These are phyloP conservation scores for Coregonus sp. DNA, from an alignment of 2,797 vertebrate genomes.

Conservation along the genomic window DNA sequence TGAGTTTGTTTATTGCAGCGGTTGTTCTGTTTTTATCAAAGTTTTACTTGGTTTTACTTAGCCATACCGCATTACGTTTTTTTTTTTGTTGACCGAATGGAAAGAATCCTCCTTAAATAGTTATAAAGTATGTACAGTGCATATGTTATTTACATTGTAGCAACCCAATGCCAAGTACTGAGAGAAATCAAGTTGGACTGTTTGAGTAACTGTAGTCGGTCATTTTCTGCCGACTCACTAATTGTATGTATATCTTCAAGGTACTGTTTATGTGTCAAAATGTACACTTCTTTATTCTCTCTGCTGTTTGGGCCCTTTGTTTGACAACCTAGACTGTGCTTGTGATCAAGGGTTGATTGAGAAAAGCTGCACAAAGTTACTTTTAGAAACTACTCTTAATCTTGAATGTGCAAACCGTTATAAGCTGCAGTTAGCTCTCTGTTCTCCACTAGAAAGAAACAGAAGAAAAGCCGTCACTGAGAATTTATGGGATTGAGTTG, in stretches of 20 bases:
- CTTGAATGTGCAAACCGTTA: constrained; percentile 59
- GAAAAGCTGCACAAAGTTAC: constrained; percentile 57
- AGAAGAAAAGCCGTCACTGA: constrained; percentile 26
- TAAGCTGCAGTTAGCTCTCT: constrained; percentile 54
- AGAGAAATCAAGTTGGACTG: constrained; percentile 53
- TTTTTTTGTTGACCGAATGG: constrained; percentile 61
- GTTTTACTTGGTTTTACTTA: constrained; percentile 51
- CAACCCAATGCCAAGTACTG: constrained; percentile 50
- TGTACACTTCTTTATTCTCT: constrained; percentile 52
- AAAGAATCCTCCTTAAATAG: constrained; percentile 51
- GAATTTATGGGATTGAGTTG: constrained; percentile 12
- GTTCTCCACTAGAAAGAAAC: constrained; percentile 42
- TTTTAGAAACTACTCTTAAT: constrained; percentile 41
- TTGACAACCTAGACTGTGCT: constrained; percentile 56
- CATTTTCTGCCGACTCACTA: constrained; percentile 50
- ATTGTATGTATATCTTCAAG: constrained; percentile 64
- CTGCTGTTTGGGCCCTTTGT: constrained; percentile 43
- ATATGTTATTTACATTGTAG: constrained; percentile 56
- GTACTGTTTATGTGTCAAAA: constrained; percentile 69
- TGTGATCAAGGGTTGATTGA: constrained; percentile 54
- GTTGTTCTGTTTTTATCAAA: constrained; percentile 44
- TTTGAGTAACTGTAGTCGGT: constrained; percentile 55
- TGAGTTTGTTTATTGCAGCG: constrained; percentile 59
- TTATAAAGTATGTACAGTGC: constrained; percentile 39
- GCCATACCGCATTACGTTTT: constrained; percentile 46